Evolutionary conservation across 1,140 invertebrate genomes (phyloP), one percentile per base, ranked within the genome.

Genomic region (Alviniconcha marisindica): DNA sequence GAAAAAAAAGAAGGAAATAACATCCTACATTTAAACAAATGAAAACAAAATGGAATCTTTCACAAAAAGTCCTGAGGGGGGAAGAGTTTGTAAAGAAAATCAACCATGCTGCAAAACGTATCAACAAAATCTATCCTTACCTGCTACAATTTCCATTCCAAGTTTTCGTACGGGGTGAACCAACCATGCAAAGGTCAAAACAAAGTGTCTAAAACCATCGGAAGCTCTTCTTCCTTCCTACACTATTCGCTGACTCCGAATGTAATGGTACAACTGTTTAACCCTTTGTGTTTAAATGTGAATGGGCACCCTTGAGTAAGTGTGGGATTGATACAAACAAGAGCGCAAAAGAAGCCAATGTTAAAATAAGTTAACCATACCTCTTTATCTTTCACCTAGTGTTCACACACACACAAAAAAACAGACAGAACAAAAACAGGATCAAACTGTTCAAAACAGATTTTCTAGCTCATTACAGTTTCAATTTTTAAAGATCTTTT

Each of bases 141-240:
- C 78, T 80, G 78, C 78, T 80, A 80, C 78, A 80, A 66, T 42
- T 66, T 80, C 60, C 78, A 60, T 66, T 69, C 60, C 56, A 60
- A 33, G 78, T 80, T 66, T 80, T 15, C 56, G 44, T 66, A 40
- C 69, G 60, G 36, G 56, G 60, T 60, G 78, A 80, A 80, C 78
- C 78, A 80, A 69, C 40, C 78, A 80, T 80, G 54, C 78, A 80
- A 24, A 80, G 66, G 28, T 80, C 56, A 80, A 69, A 10, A 76
- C 28, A 66, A 12, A 66, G 40, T 40, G 36, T 71, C 69, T 71
- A 71, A 31, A 71, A 3, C 36, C 69, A 71, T 18, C 36, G 33
- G 18, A 48, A 48, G 5, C 44, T 48, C 44, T 48, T 18, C 18
- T 18, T 48, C 44, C 18, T 5, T 48, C 44, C 18, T 48, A 48